These are phyloP conservation scores for Coregonus suidteri DNA, from an alignment of 2,797 vertebrate species.

Conservation along the genomic window DNA sequence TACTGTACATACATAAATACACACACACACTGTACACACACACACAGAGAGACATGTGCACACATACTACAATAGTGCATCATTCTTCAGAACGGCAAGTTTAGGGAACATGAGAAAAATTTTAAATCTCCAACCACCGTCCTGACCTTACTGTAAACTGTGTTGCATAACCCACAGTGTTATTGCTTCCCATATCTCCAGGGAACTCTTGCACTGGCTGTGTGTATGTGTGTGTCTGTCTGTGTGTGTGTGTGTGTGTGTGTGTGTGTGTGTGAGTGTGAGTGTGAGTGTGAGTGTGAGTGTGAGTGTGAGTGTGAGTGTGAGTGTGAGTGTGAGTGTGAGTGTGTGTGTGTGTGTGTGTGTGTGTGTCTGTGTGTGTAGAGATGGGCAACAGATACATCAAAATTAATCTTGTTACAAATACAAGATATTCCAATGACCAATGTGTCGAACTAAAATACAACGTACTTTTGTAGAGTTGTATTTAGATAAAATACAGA, in stretches of 20 bases:
- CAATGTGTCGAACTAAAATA: no score
- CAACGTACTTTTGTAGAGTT: no score
- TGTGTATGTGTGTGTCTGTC: background rate
- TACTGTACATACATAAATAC: background rate
- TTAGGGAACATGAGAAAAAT: background rate
- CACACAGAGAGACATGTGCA: conserved; percentile 1
- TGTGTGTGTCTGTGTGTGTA: background rate
- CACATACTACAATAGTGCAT: background rate
- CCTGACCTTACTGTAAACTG: conserved; percentile 11
- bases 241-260: background rate
- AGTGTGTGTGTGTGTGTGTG: background rate
- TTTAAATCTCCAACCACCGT: background rate
- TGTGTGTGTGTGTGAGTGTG: background rate
- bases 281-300: no score
- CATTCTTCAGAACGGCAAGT: background rate
- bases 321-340: conserved; percentile 4
- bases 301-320: conserved; percentile 3
- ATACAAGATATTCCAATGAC: no score
- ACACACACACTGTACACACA: background rate
- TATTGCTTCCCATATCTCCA: conserved; percentile 7
- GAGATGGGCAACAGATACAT: no score
- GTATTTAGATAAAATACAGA: no score
- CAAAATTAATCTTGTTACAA: no score
- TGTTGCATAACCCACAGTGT: conserved; percentile 13
- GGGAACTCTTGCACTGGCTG: background rate